Conservation (phyloP, 2,113 vertebrate species). For the Hippocampus comes region DNA sequence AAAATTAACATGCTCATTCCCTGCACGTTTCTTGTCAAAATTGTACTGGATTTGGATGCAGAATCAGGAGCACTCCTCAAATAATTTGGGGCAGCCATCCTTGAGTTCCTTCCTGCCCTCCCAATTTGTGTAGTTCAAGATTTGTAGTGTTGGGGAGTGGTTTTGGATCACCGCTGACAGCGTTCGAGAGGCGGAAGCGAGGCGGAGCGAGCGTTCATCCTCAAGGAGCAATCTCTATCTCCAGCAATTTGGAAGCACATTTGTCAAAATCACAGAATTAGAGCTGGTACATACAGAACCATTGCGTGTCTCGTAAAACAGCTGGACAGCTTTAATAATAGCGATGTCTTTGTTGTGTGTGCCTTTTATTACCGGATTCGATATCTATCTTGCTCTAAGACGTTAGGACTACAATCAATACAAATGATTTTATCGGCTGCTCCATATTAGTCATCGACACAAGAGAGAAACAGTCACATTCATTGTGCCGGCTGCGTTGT, state of each 20-base stretch:
- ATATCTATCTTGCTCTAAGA: constrained; percentile 11
- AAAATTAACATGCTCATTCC: no score
- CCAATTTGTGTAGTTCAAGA: neutral
- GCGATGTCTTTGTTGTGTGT: neutral
- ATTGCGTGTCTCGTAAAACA: constrained; percentile 12
- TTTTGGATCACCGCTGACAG: neutral
- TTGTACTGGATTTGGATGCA: no score
- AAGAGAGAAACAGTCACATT: neutral
- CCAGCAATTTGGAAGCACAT: constrained; percentile 31
- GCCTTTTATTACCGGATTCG: constrained; percentile 6
- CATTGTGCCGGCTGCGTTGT: constrained; percentile 30
- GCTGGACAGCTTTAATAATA: constrained; percentile 3
- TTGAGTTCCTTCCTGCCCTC: no score
- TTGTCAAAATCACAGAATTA: constrained; percentile 32
- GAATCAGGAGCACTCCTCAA: no score
- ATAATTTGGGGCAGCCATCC: no score
- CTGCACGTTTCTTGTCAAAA: no score
- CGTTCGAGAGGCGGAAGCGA: constrained; percentile 43
- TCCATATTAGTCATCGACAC: constrained; percentile 12
- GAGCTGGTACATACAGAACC: constrained; percentile 12
- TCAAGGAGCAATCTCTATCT: constrained; percentile 31
- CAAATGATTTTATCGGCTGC: neutral
- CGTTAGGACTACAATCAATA: constrained; percentile 12
- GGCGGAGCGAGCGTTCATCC: constrained; percentile 42
- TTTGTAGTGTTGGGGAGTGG: neutral